phyloP scores from a whole-genome alignment of 1,140 invertebrate species.

The Campoletis sonorensis region DNA sequence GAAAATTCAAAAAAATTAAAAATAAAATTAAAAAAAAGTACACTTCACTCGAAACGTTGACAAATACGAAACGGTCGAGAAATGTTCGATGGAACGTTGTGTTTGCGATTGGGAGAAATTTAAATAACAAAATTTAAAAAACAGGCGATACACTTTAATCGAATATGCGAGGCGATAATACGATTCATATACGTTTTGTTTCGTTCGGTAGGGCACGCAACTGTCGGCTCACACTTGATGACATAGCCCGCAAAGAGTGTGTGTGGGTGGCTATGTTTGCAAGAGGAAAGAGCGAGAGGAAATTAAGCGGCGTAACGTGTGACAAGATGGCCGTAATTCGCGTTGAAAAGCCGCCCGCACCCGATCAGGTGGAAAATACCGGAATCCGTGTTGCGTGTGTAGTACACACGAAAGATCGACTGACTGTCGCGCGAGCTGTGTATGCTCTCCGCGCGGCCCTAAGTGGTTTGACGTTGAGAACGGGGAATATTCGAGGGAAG shows the following conservation, averaged over 20 bases:
- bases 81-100: background rate
- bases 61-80: background rate
- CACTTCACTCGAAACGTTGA: background rate
- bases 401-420: constrained; percentile 67
- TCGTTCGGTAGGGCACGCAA: too few species aligned
- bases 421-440: constrained; percentile 63
- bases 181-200: too few species aligned
- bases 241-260: background rate
- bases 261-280: background rate
- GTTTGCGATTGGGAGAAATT: too few species aligned
- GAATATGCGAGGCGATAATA: too few species aligned
- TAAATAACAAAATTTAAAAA: too few species aligned
- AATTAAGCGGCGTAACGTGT: background rate
- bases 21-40: background rate
- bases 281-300: constrained; percentile 7
- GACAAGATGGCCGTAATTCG: constrained; percentile 64
- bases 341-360: constrained; percentile 54
- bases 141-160: too few species aligned
- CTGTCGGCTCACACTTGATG: background rate
- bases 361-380: constrained; percentile 70
- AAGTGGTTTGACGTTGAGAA: constrained; percentile 73
- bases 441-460: constrained; percentile 62
- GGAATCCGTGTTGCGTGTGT: constrained; percentile 58
- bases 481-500: constrained; percentile 47
- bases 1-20: background rate